Percentiles rank a stretch among this genome's conserved stretches.
These are phyloP conservation scores for Ischnus inquisitorius DNA, from an alignment of 2,888 invertebrate species.

Conservation along the genomic window DNA sequence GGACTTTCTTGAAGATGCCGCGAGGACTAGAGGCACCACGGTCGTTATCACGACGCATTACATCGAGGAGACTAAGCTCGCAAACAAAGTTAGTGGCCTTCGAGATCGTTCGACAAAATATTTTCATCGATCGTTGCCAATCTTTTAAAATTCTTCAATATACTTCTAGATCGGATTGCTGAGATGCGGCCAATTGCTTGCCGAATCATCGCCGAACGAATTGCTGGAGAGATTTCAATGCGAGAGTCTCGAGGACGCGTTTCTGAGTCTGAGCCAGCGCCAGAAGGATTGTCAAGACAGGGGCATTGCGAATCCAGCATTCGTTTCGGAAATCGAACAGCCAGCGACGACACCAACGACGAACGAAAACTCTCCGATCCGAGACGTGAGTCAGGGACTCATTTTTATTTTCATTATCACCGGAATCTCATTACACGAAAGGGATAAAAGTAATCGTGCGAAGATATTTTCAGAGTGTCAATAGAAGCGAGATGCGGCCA, in stretches of 20 bases:
- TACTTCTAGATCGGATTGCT: slow-evolving; percentile 93
- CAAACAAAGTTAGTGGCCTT: slow-evolving; percentile 89
- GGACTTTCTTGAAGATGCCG: slow-evolving; percentile 92
- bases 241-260: slow-evolving; percentile 94
- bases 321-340: slow-evolving; percentile 68
- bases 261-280: slow-evolving; percentile 91
- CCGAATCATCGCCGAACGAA: slow-evolving; percentile 93
- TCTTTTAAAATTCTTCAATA: neutral
- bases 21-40: slow-evolving; percentile 90
- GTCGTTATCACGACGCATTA: slow-evolving; percentile 98
- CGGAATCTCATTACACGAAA: too few relatives aligned
- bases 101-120: neutral
- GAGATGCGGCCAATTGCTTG: slow-evolving; percentile 93
- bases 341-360: slow-evolving; percentile 52
- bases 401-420: neutral
- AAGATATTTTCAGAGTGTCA: slow-evolving; percentile 70
- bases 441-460: slow-evolving; percentile 1
- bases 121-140: neutral
- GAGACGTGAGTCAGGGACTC: slow-evolving; percentile 50
- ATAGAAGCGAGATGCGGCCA: slow-evolving; percentile 70
- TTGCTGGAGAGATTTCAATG: slow-evolving; percentile 90
- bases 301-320: slow-evolving; percentile 63
- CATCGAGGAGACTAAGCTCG: slow-evolving; percentile 95
- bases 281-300: slow-evolving; percentile 86
- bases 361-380: slow-evolving; percentile 33